Evolutionary conservation across 1,140 invertebrate species (phyloP), one percentile per base, ranked within the genome.

Genomic region (Lepidurus packardi): DNA sequence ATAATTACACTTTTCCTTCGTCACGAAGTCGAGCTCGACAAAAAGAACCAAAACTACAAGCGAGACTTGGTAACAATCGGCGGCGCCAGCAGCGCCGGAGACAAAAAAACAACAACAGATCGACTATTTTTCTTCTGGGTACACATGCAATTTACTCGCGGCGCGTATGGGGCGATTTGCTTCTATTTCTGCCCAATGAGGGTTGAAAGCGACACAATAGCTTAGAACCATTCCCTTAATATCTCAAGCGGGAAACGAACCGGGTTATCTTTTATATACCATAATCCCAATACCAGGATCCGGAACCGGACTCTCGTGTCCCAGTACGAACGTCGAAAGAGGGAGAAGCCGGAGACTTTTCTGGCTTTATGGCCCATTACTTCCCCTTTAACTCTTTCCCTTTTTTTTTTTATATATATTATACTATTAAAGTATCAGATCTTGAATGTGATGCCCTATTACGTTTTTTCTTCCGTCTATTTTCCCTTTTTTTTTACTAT

Each of bases 351-450:
- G 53, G 21, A 65, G 53, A 65, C 53, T 65, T 65, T 65, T 65
- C 53, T 65, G 53, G 53, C 53, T 65, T 65, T 65, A 65, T 65
- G 53, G 53, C 53, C 53, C 53, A 65, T 65, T 65, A 65, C 53
- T 65, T 21, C 53, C 53, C 53, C 53, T 65, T 65, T 65, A 65
- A 65, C 53, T 65, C 53, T 65, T 65, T 65, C 53, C 21, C 16
- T 13, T 13, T 65, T 0, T 21, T 21, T 16, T 65, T 65, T 65
- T n/a, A n/a, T 21, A 65, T 34, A 4, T 34, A 34, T 65, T 21
- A 21, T 13, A 65, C 53, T 65, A 13, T 7, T 65, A 65, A 21
- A 65, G 53, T 65, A 65, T 65, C 53, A 65, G n/a, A 65, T 65
- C 53, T 65, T 65, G 53, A 65, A 65, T 65, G 34, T 34, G 53